A percentile compares a stretch with the other conserved stretches of the same genome.
Evolutionary conservation across 2,888 invertebrate genomes (phyloP).

Genomic region (Auanema sp.): DNA sequence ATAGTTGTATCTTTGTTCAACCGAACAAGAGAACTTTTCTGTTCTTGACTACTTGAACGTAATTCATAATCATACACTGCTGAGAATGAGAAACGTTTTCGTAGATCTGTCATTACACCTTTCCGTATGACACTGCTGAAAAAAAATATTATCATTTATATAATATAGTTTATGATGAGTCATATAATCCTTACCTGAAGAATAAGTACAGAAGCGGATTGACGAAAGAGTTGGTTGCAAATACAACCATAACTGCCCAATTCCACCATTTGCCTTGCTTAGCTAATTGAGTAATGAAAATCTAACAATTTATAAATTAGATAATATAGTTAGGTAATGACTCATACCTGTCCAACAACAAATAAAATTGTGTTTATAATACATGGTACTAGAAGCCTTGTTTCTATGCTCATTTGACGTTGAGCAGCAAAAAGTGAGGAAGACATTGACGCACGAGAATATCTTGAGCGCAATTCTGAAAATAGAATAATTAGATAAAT

Average conservation of each 20-base stretch:
- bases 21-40: constrained; percentile 18
- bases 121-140: constrained; percentile 51
- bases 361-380: constrained; percentile 51
- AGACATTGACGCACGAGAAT: constrained; percentile 31
- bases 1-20: constrained; percentile 13
- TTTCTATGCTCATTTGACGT: constrained; percentile 48
- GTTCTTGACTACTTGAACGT: constrained; percentile 25
- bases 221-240: constrained; percentile 51
- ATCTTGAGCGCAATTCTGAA: constrained; percentile 39
- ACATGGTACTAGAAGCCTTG: constrained; percentile 47
- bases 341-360: constrained; percentile 49
- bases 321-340: background rate
- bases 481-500: background rate
- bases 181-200: constrained; percentile 35
- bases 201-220: constrained; percentile 50
- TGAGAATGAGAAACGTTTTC: constrained; percentile 43
- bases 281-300: constrained; percentile 48
- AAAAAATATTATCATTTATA: constrained; percentile 4
- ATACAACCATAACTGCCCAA: constrained; percentile 56
- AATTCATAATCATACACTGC: constrained; percentile 51
- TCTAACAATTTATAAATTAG: constrained; percentile 18
- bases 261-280: constrained; percentile 55
- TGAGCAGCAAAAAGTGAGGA: constrained; percentile 37
- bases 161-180: background rate
- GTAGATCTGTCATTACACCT: constrained; percentile 41